phyloP scores from a whole-genome alignment of 2,113 vertebrate species.

The Camelus bactrianus region DNA sequence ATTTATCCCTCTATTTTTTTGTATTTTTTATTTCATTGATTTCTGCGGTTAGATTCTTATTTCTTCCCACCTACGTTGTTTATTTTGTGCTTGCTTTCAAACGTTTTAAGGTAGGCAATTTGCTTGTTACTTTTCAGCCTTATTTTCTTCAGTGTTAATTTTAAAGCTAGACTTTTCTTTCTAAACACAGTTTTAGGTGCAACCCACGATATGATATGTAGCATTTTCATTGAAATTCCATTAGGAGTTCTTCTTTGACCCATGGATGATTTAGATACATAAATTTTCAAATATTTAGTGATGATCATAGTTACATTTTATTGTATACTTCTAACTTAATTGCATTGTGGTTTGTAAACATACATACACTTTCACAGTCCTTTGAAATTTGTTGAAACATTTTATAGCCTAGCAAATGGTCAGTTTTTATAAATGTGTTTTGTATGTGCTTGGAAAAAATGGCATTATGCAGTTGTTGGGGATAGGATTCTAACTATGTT shows the following conservation, averaged over 20 bases:
- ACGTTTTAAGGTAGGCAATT: neutral
- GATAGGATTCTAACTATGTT: neutral
- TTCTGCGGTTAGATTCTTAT: neutral
- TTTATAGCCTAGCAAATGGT: neutral
- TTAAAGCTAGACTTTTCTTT: neutral
- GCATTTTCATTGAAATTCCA: neutral
- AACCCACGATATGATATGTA: neutral
- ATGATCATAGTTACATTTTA: neutral
- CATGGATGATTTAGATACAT: neutral
- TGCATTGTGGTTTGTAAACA: neutral
- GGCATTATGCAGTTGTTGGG: neutral
- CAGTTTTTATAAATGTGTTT: neutral
- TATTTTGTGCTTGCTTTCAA: neutral
- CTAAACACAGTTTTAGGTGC: neutral
- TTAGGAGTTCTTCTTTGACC: neutral
- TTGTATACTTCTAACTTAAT: neutral
- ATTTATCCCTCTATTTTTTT: neutral
- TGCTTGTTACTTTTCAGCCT: neutral
- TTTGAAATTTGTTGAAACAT: neutral
- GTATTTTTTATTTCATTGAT: neutral
- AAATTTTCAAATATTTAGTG: neutral
- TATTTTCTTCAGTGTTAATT: slow-evolving; percentile 5
- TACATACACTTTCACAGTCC: neutral
- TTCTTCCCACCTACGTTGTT: neutral
- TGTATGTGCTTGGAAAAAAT: neutral